Base-by-base conservation (phyloP, 37 sponge, comb jelly and placozoan genomes). In the Crambe crambe region DNA sequence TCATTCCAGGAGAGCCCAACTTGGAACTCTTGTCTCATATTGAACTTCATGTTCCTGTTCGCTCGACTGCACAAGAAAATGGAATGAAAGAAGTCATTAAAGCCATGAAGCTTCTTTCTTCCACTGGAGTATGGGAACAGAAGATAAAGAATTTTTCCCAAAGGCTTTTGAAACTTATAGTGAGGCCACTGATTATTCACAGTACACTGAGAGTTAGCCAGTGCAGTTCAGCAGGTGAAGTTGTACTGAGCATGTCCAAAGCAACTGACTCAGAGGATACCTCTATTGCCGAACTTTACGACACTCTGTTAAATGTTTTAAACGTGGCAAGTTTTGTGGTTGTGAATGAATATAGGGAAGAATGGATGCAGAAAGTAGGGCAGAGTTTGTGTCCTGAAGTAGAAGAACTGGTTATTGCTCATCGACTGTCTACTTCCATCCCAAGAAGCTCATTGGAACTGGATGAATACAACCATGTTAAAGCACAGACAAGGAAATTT, bases 341-440 rank as follows among this genome's bases (percentile, higher is more conserved):
- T 1, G 65, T 83, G 9, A 56, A 60, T 23, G 61, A 58, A 12
- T 37, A 78, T 37, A 34, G 64, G 25, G 41, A 29, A 40, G 80
- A 56, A 35, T 89, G 89, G 89, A 58, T 58, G 76, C 3, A 58
- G 31, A 38, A 25, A 23, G 44, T 89, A 1, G 80, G 84, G 20
- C 40, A 31, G 23, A 38, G 58, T 2, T 60, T 84, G 32, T 44
- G 61, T 25, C 40, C 75, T 29, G 84, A 83, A 15, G 31, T 89
- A 62, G 36, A 74, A 21, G 66, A 78, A 10, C 65, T 89, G 36
- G 58, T 83, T 29, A 78, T 82, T 3, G 58, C 76, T 3, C 74
- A 79, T 42, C 39, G 65, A 27, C 76, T 89, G 2, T 72, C 80
- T 22, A 56, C 44, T 6, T 58, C 74, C 3, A 71, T 82, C 26